phyloP scores from a whole-genome alignment of 2,113 vertebrate species.

The Pleuronectes platessa region DNA sequence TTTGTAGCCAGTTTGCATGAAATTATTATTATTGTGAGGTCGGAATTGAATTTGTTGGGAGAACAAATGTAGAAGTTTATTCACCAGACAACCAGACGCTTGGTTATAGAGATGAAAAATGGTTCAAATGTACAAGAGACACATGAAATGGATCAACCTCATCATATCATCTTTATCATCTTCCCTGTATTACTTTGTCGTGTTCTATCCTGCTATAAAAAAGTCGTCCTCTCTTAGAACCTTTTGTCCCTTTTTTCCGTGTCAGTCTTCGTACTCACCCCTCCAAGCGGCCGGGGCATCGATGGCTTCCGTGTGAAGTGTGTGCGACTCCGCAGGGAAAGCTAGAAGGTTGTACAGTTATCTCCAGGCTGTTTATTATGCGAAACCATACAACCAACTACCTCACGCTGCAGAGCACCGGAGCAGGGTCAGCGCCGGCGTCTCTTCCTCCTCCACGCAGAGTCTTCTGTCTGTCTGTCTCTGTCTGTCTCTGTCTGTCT shows the following conservation, averaged over 20 bases:
- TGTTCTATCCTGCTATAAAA: background rate
- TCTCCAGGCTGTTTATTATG: slow-evolving; percentile 87
- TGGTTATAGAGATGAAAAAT: background rate
- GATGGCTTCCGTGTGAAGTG: slow-evolving; percentile 49
- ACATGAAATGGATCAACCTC: background rate
- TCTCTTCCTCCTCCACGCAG: slow-evolving; percentile 31
- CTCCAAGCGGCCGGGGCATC: background rate
- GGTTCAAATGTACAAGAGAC: background rate
- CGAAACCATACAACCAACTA: slow-evolving; percentile 90
- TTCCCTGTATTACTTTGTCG: background rate
- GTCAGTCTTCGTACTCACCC: slow-evolving; percentile 62
- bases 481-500: background rate
- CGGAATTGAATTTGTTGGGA: slow-evolving; percentile 5
- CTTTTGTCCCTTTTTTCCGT: background rate
- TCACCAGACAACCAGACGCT: too few relatives aligned
- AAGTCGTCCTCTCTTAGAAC: background rate
- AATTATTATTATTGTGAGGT: slow-evolving; percentile 16
- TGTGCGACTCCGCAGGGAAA: slow-evolving; percentile 84
- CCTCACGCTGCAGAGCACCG: slow-evolving; percentile 85
- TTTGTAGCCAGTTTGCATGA: slow-evolving; percentile 20
- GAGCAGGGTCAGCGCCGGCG: slow-evolving; percentile 51
- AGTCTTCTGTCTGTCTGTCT: slow-evolving; percentile 4
- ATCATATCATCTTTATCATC: background rate
- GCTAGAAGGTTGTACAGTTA: slow-evolving; percentile 90
- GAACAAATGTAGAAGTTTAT: background rate